Evolutionary conservation across 2,888 invertebrate species (phyloP).

Genomic region (Mantis religiosa): DNA sequence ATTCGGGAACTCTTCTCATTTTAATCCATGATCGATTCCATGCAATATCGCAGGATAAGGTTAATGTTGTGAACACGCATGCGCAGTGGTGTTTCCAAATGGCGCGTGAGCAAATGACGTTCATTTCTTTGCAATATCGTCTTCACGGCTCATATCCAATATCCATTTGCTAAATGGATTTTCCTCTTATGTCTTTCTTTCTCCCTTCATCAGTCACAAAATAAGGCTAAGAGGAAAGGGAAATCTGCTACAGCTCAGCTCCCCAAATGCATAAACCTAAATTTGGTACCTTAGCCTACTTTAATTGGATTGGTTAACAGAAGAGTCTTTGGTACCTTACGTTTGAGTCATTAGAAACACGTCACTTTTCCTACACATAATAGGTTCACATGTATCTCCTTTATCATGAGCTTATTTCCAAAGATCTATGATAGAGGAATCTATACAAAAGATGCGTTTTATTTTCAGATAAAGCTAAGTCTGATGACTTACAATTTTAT

Average conservation of each 20-base stretch:
- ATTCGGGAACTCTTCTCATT: neutral
- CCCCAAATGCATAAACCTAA: too few relatives aligned
- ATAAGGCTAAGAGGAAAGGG: neutral
- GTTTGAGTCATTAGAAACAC: too few relatives aligned
- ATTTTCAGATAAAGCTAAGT: too few relatives aligned
- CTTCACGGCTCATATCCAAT: neutral
- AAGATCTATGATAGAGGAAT: too few relatives aligned
- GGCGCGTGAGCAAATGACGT: neutral
- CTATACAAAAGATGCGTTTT: too few relatives aligned
- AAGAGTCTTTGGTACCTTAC: too few relatives aligned
- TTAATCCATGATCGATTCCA: neutral
- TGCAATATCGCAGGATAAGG: neutral
- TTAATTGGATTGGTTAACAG: neutral
- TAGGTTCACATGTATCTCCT: too few relatives aligned
- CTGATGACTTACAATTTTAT: too few relatives aligned
- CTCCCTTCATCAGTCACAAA: neutral
- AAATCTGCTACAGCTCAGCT: neutral
- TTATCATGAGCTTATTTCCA: too few relatives aligned
- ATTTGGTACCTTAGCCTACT: neutral
- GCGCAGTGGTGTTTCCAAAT: neutral
- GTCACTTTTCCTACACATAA: too few relatives aligned
- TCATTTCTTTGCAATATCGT: neutral
- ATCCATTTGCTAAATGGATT: neutral
- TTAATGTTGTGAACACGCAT: neutral
- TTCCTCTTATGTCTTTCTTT: neutral